These are phyloP conservation scores for Lutjanus campechanus DNA, from an alignment of 2,797 vertebrate genomes.

Conservation along the genomic window DNA sequence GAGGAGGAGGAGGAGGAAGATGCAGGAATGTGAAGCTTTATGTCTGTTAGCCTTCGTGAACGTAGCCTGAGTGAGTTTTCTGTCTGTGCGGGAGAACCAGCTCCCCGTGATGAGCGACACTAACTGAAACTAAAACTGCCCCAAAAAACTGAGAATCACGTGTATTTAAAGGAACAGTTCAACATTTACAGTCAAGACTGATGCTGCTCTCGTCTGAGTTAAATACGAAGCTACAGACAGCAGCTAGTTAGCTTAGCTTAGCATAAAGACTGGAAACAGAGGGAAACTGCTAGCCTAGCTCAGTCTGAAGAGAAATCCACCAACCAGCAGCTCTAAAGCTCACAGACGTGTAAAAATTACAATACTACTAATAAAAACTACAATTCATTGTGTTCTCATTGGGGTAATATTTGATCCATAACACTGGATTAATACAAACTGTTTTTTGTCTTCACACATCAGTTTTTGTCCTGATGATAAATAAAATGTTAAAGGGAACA, in stretches of 20 bases:
- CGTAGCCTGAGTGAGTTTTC: constrained; percentile 46
- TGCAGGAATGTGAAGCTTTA: constrained; percentile 34
- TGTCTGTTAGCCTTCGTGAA: constrained; percentile 24
- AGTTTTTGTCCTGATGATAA: not conserved
- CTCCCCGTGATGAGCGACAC: constrained; percentile 45
- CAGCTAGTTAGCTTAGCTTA: not conserved
- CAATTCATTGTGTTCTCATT: no score
- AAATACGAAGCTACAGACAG: not conserved
- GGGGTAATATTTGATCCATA: no score
- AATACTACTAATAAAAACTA: no score
- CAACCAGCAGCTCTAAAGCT: not conserved
- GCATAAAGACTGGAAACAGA: not conserved
- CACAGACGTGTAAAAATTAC: no score
- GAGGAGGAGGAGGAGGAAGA: constrained; percentile 1
- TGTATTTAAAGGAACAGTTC: constrained; percentile 17
- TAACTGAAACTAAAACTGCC: not conserved
- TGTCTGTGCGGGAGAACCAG: constrained; percentile 54
- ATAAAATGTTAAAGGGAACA: not conserved
- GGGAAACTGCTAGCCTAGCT: no score
- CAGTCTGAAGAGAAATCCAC: no score
- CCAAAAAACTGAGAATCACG: not conserved
- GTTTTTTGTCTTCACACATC: not conserved
- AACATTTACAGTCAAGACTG: not conserved
- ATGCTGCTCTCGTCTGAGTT: not conserved
- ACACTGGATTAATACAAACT: no score